Evolutionary conservation across 1,140 invertebrate genomes (phyloP), one percentile per base, ranked within the genome.

Genomic region (Camponotus vicinus): DNA sequence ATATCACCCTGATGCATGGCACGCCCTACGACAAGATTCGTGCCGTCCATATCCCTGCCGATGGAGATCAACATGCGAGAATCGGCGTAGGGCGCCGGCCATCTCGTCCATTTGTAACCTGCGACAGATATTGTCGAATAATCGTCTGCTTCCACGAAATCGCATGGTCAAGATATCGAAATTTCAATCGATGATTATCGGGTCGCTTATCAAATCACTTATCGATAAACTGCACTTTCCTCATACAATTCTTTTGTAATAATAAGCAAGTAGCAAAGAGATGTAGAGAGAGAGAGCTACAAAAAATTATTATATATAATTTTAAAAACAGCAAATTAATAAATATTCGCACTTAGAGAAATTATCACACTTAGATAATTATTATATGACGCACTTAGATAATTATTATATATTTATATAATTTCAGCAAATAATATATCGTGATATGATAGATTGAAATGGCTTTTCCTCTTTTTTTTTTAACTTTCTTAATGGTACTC

Each of bases 1-100:
- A 94, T 85, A 78, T 95, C 95, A 18, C 94, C 95, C 7, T 95
- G 91, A 83, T 96, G 94, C 45, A 87, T 89, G 4, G 94, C 95
- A 18, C 96, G 90, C 7, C 96, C 96, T 5, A 96, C 94, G 70
- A 94, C 96, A 8, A 96, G 92, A 55, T 93, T 92, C 6, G 91
- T 91, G 8, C 95, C 95, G 86, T 95, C 95, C 40, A 93, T 75
- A 82, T 96, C 96, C 27, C 86, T 84, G 2, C 96, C 96, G 45
- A 94, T 94, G 7, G 89, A 87, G 15, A 96, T 93, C 64, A 96
- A 95, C 83, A 80, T 88, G 32, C 27, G 63, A 32, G 61, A 76
- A 32, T 88, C 79, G n/a, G 15, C 27, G n/a, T 94, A 93, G 37
- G 92, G 92, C 37, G 87, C 85, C 59, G 87, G 87, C 86, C 79